phyloP scores from a whole-genome alignment of 2,113 vertebrate species.

The Tupaia tana region DNA sequence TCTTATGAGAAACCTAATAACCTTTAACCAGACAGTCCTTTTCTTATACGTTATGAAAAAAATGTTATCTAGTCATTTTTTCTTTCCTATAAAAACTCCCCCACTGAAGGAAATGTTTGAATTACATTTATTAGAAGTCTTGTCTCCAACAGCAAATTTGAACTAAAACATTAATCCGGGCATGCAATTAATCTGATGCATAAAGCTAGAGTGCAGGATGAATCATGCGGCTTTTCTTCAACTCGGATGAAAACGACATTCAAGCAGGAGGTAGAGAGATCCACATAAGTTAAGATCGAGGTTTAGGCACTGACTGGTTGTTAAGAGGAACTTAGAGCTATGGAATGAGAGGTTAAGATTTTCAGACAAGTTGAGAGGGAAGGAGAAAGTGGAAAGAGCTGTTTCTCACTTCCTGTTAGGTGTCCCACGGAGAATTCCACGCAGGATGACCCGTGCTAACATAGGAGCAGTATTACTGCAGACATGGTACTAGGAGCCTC shows the following conservation, averaged over 20 bases:
- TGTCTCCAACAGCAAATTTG: background rate
- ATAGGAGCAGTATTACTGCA: accelerated
- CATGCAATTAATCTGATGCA: background rate
- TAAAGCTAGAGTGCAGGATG: background rate
- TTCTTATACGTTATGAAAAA: background rate
- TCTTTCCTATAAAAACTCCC: background rate
- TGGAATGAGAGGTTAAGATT: background rate
- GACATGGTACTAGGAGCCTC: background rate
- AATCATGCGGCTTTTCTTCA: background rate
- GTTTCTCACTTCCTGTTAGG: background rate
- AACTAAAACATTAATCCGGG: background rate
- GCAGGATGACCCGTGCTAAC: background rate
- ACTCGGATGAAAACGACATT: background rate
- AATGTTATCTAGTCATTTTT: background rate
- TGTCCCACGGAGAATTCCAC: background rate
- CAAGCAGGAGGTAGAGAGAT: background rate
- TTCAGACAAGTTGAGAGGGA: background rate
- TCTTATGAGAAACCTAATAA: background rate
- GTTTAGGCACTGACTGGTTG: background rate
- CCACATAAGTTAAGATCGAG: background rate
- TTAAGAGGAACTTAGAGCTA: background rate
- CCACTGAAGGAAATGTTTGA: background rate
- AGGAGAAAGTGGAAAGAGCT: background rate
- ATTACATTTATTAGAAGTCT: constrained; percentile 1
- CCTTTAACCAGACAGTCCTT: background rate